Conservation (phyloP, 1,140 invertebrate species). For the Tribolium castaneum region DNA sequence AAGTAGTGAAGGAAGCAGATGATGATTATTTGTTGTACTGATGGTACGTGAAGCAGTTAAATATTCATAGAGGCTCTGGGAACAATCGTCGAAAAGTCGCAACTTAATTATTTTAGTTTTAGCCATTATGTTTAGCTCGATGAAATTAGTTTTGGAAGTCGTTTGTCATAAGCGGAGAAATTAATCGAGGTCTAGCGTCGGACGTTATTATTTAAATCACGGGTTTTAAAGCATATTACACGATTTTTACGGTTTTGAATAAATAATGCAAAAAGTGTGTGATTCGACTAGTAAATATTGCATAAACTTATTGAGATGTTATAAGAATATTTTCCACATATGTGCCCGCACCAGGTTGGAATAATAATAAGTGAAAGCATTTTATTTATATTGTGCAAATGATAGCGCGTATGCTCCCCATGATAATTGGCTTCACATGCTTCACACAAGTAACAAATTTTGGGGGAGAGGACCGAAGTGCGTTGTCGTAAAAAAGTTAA, state of each 20-base stretch:
- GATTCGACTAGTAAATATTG: constrained; percentile 29
- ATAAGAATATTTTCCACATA: constrained; percentile 34
- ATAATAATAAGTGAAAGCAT: constrained; percentile 33
- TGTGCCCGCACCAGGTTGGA: constrained; percentile 25
- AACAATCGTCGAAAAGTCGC: constrained; percentile 21
- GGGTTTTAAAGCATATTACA: constrained; percentile 30
- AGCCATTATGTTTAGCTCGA: constrained; percentile 17
- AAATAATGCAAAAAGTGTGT: constrained; percentile 34
- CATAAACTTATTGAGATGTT: constrained; percentile 33
- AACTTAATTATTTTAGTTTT: constrained; percentile 32
- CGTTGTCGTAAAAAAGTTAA: constrained; percentile 28
- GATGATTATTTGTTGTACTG: constrained; percentile 18
- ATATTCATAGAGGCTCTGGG: constrained; percentile 27
- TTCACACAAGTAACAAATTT: neutral
- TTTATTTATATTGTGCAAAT: constrained; percentile 34
- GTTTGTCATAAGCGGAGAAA: constrained; percentile 19
- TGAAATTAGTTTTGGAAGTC: constrained; percentile 19
- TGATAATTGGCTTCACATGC: constrained; percentile 2
- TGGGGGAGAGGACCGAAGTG: neutral
- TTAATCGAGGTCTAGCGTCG: neutral
- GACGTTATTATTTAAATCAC: constrained; percentile 31
- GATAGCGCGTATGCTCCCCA: constrained; percentile 7
- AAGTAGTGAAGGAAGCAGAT: neutral
- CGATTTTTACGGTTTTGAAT: constrained; percentile 30
- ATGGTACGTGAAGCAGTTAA: constrained; percentile 6